Evolutionary conservation across 2,888 invertebrate genomes (phyloP).

Genomic region (Erebia palarica): DNA sequence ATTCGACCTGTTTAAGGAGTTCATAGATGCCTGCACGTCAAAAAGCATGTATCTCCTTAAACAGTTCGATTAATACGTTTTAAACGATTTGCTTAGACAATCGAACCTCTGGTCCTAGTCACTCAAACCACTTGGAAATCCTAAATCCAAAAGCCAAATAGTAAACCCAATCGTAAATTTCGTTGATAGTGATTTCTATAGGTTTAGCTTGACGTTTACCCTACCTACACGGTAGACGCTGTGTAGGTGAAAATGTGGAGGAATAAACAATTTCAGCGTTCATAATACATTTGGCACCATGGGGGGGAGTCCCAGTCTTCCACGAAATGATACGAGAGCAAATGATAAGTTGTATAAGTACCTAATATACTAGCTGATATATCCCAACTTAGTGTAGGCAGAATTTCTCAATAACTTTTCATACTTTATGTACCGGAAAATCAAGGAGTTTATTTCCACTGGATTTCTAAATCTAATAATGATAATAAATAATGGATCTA

Average conservation of each 20-base stretch:
- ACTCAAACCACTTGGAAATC: neutral
- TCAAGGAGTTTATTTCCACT: no score
- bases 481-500: no score
- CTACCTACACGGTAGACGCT: constrained; percentile 2
- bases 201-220: constrained; percentile 2
- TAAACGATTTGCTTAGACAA: no score
- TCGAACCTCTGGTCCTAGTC: neutral
- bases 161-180: constrained; percentile 10
- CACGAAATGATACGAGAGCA: constrained; percentile 2
- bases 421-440: no score
- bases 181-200: constrained; percentile 7
- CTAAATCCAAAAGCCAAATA: neutral
- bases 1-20: no score
- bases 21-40: no score
- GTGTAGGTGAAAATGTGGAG: constrained; percentile 10
- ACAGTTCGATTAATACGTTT: no score
- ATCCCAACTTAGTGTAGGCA: no score
- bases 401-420: no score
- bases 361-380: neutral
- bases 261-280: constrained; percentile 1
- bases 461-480: no score
- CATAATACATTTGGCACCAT: neutral
- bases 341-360: neutral
- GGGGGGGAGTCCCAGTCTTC: neutral
- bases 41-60: no score